Evolutionary conservation across 2,888 invertebrate species (phyloP), one percentile per base, ranked within the genome.

Genomic region (Pyrrhosoma nymphula): DNA sequence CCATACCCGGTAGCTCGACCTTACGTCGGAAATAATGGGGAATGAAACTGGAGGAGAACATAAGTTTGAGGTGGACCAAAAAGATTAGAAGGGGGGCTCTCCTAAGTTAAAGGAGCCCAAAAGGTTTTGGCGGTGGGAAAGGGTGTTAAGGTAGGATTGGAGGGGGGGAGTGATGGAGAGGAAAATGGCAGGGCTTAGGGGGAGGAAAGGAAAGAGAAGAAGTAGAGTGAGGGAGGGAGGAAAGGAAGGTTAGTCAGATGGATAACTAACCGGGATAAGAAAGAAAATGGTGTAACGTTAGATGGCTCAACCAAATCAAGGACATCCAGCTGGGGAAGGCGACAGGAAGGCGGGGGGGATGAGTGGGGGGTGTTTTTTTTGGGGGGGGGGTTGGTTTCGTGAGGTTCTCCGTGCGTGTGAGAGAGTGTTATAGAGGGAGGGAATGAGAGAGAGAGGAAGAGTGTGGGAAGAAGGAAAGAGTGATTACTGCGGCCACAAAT

Each of bases 401-500:
- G 60, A 69, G n/a, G 60, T 69, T 26, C 20, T 60, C 60, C 16
- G 26, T 69, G 23, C 23, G 69, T 69, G 69, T 69, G 69, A 26
- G 69, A 26, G 69, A 23, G 69, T 69, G 69, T 69, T 69, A 69
- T 4, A 69, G 69, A 26, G 69, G 69, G 26, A 18, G 20, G 18
- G 88, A 47, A 30, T 26, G 69, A n/a, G 69, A 18, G 69, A 18
- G 69, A 18, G 88, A 88, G 88, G 16, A 20, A 60, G 30, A 12
- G 60, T 56, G 60, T 60, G 26, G 60, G 35, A 60, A 89, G 89
- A n/a, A 26, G 63, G 60, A 12, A 39, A 91, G 63, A 91, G 91
- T 91, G 63, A 91, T 91, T 91, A 91, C 91, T 35, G 63, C 60
- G 91, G 91, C 91, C 91, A 91, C 91, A 91, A 91, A 91, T 63